Percentiles rank a stretch among this genome's conserved stretches.
phyloP scores from a whole-genome alignment of 2,888 invertebrate genomes.

The Apeira syringaria region DNA sequence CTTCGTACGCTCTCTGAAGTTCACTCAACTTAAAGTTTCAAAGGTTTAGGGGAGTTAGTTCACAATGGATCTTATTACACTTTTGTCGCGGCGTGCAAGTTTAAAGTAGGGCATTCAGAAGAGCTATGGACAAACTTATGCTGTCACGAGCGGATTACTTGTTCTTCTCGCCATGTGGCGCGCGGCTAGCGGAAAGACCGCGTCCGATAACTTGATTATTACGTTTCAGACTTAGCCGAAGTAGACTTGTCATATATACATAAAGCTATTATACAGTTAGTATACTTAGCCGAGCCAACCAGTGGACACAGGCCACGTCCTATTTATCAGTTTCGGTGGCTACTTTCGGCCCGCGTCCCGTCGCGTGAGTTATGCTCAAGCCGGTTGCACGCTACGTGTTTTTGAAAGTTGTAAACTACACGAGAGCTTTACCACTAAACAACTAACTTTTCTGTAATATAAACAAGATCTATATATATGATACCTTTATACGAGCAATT shows the following conservation, averaged over 20 bases:
- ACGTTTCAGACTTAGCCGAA: slow-evolving; percentile 36
- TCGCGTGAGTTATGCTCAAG: slow-evolving; percentile 23
- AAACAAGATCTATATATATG: slow-evolving; percentile 17
- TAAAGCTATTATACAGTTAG: slow-evolving; percentile 18
- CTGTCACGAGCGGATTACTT: slow-evolving; percentile 60
- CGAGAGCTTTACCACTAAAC: slow-evolving; percentile 23
- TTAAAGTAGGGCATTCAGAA: slow-evolving; percentile 59
- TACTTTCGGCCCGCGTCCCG: slow-evolving; percentile 23
- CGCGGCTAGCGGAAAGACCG: slow-evolving; percentile 43
- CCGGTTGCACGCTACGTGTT: slow-evolving; percentile 29
- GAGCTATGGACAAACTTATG: slow-evolving; percentile 65
- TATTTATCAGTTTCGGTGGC: slow-evolving; percentile 26
- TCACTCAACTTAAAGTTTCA: slow-evolving; percentile 37
- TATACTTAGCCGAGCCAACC: slow-evolving; percentile 4
- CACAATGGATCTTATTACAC: slow-evolving; percentile 60
- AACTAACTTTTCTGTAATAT: slow-evolving; percentile 19
- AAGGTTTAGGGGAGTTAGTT: slow-evolving; percentile 46
- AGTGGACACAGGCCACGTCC: slow-evolving; percentile 18
- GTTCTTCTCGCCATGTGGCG: slow-evolving; percentile 39
- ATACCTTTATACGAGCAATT: too few relatives aligned
- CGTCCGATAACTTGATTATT: slow-evolving; percentile 62
- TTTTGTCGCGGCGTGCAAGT: slow-evolving; percentile 61
- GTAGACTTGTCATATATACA: slow-evolving; percentile 31
- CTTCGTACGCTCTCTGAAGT: slow-evolving; percentile 19
- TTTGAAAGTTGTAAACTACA: slow-evolving; percentile 26